phyloP scores from a whole-genome alignment of 2,797 vertebrate species.

The Decapterus maruadsi region DNA sequence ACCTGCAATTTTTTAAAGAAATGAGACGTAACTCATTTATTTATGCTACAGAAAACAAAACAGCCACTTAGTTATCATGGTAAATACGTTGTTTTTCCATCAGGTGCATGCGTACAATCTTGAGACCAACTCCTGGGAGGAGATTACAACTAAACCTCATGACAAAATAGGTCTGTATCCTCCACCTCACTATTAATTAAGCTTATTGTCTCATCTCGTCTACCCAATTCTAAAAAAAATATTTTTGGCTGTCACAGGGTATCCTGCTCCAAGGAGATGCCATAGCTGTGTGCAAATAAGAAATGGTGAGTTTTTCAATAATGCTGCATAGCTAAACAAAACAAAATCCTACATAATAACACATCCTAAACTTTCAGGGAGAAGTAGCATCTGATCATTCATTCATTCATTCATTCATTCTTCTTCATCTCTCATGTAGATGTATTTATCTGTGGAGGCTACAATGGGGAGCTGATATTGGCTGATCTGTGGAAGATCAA shows the following conservation, averaged over 20 bases:
- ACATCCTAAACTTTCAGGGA: neutral
- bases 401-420: neutral
- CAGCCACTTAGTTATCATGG: neutral
- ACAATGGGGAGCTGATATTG: conserved; percentile 95
- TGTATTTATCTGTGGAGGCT: conserved; percentile 97
- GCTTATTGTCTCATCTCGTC: neutral
- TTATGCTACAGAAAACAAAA: too few species aligned
- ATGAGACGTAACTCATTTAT: too few species aligned
- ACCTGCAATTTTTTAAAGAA: too few species aligned
- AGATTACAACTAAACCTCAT: conserved; percentile 95
- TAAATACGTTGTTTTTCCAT: conserved; percentile 9
- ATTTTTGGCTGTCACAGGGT: conserved; percentile 84
- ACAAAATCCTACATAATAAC: neutral
- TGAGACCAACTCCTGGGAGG: conserved; percentile 99
- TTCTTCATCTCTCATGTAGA: conserved; percentile 80
- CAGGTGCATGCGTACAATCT: conserved; percentile 99
- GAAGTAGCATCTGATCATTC: neutral
- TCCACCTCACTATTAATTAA: neutral
- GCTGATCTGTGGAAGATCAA: conserved; percentile 97
- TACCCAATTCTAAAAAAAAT: conserved; percentile 2
- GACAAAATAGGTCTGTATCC: conserved; percentile 92
- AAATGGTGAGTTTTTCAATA: conserved; percentile 85
- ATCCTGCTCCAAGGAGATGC: conserved; percentile 95
- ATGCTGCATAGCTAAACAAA: neutral
- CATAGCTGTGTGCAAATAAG: conserved; percentile 98